Evolutionary conservation across 2,113 vertebrate genomes (phyloP), one percentile per base, ranked within the genome.

Genomic region (Malurus alboscapulatus): DNA sequence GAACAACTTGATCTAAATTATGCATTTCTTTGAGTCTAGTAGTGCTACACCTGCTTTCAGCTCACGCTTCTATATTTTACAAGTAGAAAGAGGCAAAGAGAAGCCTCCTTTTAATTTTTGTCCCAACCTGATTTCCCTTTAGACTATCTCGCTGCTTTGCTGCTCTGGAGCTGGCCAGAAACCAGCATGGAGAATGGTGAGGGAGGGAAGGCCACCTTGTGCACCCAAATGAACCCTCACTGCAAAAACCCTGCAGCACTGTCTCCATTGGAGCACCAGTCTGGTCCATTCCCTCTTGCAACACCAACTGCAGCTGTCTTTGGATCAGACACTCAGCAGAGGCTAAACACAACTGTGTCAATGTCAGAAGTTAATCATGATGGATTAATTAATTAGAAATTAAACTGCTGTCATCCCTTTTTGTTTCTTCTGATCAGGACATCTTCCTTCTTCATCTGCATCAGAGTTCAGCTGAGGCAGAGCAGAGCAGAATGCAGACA

Each of bases 151-250:
- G 21, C 20, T 38, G 36, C 25, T 59, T 73, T 80, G 29, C 59
- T 51, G 12, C 25, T 42, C 25, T 34, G 19, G 63, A 84, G 50
- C 42, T 80, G 72, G 13, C 67, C 50, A 19, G 58, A 42, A 80
- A 26, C 1, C 34, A 42, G 51, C 15, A n/a, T 0, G 1, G 69
- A 71, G 59, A 36, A 22, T 2, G 16, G 13, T 3, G 3, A 45
- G 66, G 59, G 54, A 29, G 32, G 36, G 34, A 8, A 42, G 24
- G 51, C 3, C 20, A 26, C 24, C 17, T 34, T 53, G 1, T 1
- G 6, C 26, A 17, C 32, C 53, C 48, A 7, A 3, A 2, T 34
- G 12, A 51, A 16, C 18, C 42, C 32, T 51, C 9, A 4, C 5
- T 34, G 13, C 58, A n/a, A 36, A 42, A 69, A 9, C 53, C 7